phyloP scores from a whole-genome alignment of 2,888 invertebrate genomes.

The Cylindroiulus punctatus region DNA sequence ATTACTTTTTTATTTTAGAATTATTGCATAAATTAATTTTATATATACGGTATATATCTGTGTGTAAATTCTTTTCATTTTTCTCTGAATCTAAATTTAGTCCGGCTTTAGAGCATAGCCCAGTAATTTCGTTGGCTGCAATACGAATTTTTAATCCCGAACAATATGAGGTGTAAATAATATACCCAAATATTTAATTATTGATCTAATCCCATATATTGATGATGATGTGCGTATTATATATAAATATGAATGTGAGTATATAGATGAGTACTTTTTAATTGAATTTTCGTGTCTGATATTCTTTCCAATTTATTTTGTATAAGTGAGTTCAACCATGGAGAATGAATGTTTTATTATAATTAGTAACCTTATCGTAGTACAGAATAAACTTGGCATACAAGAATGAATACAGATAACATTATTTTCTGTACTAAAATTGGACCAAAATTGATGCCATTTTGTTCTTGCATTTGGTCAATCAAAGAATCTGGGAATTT shows the following conservation, averaged over 20 bases:
- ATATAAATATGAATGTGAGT: slow-evolving; percentile 13
- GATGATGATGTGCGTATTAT: not conserved
- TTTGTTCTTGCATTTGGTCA: not conserved
- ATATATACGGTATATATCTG: not conserved
- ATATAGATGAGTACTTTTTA: not conserved
- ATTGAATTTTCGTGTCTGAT: not conserved
- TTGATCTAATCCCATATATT: not conserved
- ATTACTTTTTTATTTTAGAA: slow-evolving; percentile 9
- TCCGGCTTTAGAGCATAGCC: not conserved
- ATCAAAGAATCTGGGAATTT: not conserved
- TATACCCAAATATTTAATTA: not conserved
- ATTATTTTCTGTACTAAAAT: not conserved
- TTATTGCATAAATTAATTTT: slow-evolving; percentile 23
- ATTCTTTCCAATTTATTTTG: not conserved
- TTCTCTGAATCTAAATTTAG: slow-evolving; percentile 9
- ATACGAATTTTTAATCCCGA: slow-evolving; percentile 50
- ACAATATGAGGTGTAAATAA: not conserved
- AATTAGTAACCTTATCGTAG: not conserved
- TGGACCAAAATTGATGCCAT: slow-evolving; percentile 2
- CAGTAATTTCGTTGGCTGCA: slow-evolving; percentile 30
- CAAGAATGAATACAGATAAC: not conserved
- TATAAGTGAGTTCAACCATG: not conserved
- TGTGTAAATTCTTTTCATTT: slow-evolving; percentile 1
- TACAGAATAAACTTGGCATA: not conserved
- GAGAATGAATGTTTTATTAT: slow-evolving; percentile 6